A percentile compares a stretch with the other conserved stretches of the same genome.
Conservation (phyloP, 37 sponge, comb jelly and placozoan genomes). For the Beroe forskalii region DNA sequence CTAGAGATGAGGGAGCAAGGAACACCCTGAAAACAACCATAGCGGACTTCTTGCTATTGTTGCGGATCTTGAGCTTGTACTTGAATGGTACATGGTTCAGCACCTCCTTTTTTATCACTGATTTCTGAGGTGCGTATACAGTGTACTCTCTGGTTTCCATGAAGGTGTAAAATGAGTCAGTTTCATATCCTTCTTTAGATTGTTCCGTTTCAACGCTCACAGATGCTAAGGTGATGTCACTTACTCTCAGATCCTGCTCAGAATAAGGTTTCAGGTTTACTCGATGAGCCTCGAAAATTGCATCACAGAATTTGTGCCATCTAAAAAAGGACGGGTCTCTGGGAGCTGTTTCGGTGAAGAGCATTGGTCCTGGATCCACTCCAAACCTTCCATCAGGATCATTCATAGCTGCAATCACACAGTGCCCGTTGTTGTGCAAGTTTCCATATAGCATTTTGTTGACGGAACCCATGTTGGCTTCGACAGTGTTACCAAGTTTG, state of each 20-base stretch:
- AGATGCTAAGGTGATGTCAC: background rate
- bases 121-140: background rate
- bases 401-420: constrained; percentile 16
- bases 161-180: background rate
- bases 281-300: constrained; percentile 30
- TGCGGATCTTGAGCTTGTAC: constrained; percentile 9
- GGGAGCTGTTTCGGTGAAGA: constrained; percentile 17
- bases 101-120: background rate
- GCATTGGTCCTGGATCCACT: constrained; percentile 26
- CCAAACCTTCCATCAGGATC: constrained; percentile 47
- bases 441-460: constrained; percentile 49
- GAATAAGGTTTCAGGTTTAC: background rate
- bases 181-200: background rate
- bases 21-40: constrained; percentile 30
- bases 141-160: background rate
- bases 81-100: constrained; percentile 38
- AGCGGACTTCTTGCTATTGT: background rate
- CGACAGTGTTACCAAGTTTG: constrained; percentile 49
- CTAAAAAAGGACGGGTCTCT: constrained; percentile 31
- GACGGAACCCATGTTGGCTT: constrained; percentile 59
- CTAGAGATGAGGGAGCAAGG: background rate
- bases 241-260: background rate
- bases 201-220: background rate
- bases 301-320: constrained; percentile 63
- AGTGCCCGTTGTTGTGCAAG: constrained; percentile 42